phyloP scores from a whole-genome alignment of 2,113 vertebrate genomes.

The Scortum barcoo region DNA sequence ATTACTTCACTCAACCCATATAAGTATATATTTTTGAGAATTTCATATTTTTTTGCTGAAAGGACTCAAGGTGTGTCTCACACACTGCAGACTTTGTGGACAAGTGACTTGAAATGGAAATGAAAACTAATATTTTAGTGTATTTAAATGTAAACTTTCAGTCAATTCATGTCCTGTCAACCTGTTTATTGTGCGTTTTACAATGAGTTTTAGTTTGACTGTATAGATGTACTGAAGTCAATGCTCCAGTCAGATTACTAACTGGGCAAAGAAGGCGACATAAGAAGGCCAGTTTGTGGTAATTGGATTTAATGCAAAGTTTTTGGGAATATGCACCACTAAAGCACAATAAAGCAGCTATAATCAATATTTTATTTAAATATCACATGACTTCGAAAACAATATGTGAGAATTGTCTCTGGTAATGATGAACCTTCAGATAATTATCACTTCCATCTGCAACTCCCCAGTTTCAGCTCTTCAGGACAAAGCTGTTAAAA shows the following conservation, averaged over 20 bases:
- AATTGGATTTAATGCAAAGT: background rate
- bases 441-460: too few species aligned
- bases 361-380: background rate
- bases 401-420: too few species aligned
- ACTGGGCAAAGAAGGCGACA: background rate
- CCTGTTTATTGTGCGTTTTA: too few species aligned
- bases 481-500: too few species aligned
- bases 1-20: background rate
- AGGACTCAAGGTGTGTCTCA: background rate
- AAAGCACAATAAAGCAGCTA: background rate
- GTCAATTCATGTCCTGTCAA: too few species aligned
- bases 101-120: constrained; percentile 7
- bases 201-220: background rate
- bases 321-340: background rate
- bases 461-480: too few species aligned
- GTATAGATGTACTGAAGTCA: background rate
- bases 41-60: constrained; percentile 1
- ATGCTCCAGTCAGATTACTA: background rate
- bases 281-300: background rate
- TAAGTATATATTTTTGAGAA: constrained; percentile 26
- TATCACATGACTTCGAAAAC: background rate
- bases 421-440: too few species aligned
- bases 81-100: background rate
- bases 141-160: too few species aligned
- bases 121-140: too few species aligned